Evolutionary conservation across 2,113 vertebrate genomes (phyloP).

Genomic region (Triplophysa siluroides): DNA sequence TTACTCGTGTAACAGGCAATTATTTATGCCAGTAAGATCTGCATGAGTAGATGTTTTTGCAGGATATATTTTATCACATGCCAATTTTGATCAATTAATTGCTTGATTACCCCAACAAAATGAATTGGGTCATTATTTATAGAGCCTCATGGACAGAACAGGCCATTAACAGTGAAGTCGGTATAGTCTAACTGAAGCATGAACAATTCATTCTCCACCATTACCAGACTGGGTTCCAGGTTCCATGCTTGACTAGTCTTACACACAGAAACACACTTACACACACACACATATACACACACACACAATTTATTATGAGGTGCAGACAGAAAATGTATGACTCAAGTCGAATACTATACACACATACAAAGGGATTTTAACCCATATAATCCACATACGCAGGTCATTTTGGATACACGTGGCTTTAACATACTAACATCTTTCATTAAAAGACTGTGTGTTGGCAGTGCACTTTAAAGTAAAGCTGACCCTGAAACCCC

Average conservation of each 20-base stretch:
- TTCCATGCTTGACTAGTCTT: neutral
- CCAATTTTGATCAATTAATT: neutral
- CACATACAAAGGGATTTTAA: too few species aligned
- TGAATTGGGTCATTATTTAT: slow-evolving; percentile 18
- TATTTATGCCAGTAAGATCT: neutral
- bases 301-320: neutral
- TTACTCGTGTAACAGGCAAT: neutral
- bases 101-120: neutral
- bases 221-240: neutral
- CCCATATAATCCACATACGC: too few species aligned
- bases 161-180: neutral
- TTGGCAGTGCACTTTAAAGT: too few species aligned
- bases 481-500: too few species aligned
- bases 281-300: too few species aligned
- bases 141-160: neutral
- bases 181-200: neutral
- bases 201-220: slow-evolving; percentile 20
- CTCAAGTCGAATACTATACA: too few species aligned
- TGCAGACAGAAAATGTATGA: too few species aligned
- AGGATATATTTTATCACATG: neutral
- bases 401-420: neutral
- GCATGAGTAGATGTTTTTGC: neutral
- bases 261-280: slow-evolving; percentile 6
- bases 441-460: too few species aligned
- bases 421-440: too few species aligned